Percentiles rank a stretch among this genome's conserved stretches.
Evolutionary conservation across 2,797 vertebrate genomes (phyloP).

Genomic region (Halcyon badia): DNA sequence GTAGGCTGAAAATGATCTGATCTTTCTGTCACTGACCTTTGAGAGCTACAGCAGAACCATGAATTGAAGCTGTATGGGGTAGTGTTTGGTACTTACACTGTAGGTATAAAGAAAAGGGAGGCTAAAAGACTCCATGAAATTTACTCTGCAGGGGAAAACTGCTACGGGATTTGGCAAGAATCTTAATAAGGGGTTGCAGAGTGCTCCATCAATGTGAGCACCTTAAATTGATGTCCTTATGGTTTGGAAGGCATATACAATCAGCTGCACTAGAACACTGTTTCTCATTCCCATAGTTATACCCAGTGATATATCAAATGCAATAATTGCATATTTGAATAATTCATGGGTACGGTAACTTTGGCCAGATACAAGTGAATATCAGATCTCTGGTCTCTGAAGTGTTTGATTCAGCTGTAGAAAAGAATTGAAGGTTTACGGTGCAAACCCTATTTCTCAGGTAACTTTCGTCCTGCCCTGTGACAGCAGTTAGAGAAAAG

Average conservation of each 20-base stretch:
- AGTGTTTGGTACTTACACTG: slow-evolving; percentile 7
- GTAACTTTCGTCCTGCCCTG: not conserved
- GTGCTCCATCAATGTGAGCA: slow-evolving; percentile 54
- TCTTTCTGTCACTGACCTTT: slow-evolving; percentile 32
- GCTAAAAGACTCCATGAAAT: slow-evolving; percentile 55
- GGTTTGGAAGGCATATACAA: slow-evolving; percentile 60
- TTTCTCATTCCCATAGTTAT: slow-evolving; percentile 39
- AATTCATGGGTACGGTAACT: slow-evolving; percentile 51
- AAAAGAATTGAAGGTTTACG: slow-evolving; percentile 12
- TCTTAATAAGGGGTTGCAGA: slow-evolving; percentile 54
- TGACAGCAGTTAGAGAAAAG: slow-evolving; percentile 17
- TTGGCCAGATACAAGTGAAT: slow-evolving; percentile 47
- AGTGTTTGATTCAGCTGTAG: slow-evolving; percentile 32
- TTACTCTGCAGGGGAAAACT: slow-evolving; percentile 48
- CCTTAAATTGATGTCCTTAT: slow-evolving; percentile 66
- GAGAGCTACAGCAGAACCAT: slow-evolving; percentile 10
- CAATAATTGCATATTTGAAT: slow-evolving; percentile 68
- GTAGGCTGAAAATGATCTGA: slow-evolving; percentile 5
- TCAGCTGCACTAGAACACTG: slow-evolving; percentile 54
- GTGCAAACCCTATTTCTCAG: not conserved
- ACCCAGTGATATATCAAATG: slow-evolving; percentile 64
- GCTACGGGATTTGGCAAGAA: slow-evolving; percentile 44
- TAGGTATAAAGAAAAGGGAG: slow-evolving; percentile 48
- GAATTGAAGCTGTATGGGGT: slow-evolving; percentile 33
- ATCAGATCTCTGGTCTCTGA: slow-evolving; percentile 51